Base-by-base conservation (phyloP, 1,140 invertebrate genomes). In the Heliconius melpomene region DNA sequence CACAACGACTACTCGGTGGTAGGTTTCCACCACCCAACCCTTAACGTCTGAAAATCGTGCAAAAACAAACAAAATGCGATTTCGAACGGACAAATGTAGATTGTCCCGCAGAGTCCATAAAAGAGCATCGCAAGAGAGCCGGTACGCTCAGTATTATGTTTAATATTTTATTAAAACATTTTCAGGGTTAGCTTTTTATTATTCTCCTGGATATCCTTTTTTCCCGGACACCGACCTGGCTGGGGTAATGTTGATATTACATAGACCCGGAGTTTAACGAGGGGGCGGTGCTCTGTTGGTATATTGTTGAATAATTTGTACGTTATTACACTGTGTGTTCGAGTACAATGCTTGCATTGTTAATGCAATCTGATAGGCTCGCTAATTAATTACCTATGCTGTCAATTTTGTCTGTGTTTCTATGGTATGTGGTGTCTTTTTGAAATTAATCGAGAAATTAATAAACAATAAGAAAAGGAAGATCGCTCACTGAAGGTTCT, bases 141-240 rank as follows among this genome's bases (percentile, higher is more conserved):
- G 40, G 40, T 38, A 74, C 72, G 66, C 40, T 38, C 76, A 54
- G 38, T 52, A 40, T 77, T 76, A 77, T 77, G 66, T 72, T 77
- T n/a, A 72, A 77, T 77, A 77, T 77, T 77, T 77, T 77, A 77
- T 77, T 72, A 77, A 77, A 77, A 72, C 66, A 77, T 72, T 77
- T 77, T 77, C 76, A 72, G 76, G 70, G 76, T 54, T 72, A 77
- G 70, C 46, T 77, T 77, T 77, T 77, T 77, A 77, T 77, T 77
- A 77, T 72, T 70, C 70, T 52, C 70, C 66, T 77, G 40, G 75
- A 77, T 72, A 77, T 72, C 66, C 76, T 72, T 71, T 72, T 76
- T 71, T 72, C 76, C 23, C 76, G 76, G 70, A 77, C 76, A 72
- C 60, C 76, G 76, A 70, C 54, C 54, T 46, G 75, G 40, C 38